Evolutionary conservation across 2,888 invertebrate genomes (phyloP).

Genomic region (Antitype chi): DNA sequence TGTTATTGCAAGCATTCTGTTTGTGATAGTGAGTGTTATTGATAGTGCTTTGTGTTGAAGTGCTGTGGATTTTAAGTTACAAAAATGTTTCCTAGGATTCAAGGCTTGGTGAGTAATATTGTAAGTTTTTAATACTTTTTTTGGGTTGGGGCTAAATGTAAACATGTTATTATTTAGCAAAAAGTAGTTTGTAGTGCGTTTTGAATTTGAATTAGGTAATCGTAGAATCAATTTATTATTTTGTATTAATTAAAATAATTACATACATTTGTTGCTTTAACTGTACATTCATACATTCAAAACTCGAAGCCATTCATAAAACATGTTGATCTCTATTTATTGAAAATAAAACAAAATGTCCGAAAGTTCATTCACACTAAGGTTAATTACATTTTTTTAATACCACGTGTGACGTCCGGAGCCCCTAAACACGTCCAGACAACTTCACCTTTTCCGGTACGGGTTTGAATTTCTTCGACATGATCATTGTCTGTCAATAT

Average conservation of each 20-base stretch:
- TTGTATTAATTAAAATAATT: not conserved
- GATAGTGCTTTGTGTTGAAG: constrained; percentile 75
- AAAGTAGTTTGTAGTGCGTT: not conserved
- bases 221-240: not conserved
- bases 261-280: not conserved
- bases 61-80: constrained; percentile 63
- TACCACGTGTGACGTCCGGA: constrained; percentile 32
- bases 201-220: not conserved
- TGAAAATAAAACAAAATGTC: not conserved
- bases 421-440: constrained; percentile 17
- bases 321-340: not conserved
- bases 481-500: not conserved
- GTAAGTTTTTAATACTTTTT: constrained; percentile 32
- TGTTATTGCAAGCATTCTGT: constrained; percentile 68
- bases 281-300: not conserved
- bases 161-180: constrained; percentile 2
- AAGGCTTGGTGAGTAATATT: constrained; percentile 84
- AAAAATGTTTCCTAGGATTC: constrained; percentile 88
- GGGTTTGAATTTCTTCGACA: constrained; percentile 5
- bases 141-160: constrained; percentile 6
- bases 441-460: constrained; percentile 22
- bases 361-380: constrained; percentile 25
- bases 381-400: constrained; percentile 8
- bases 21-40: constrained; percentile 72
- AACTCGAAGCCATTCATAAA: not conserved